A percentile compares a stretch with the other conserved stretches of the same genome.
Evolutionary conservation across 2,797 vertebrate genomes (phyloP).

Genomic region (Holocentrus rufus): DNA sequence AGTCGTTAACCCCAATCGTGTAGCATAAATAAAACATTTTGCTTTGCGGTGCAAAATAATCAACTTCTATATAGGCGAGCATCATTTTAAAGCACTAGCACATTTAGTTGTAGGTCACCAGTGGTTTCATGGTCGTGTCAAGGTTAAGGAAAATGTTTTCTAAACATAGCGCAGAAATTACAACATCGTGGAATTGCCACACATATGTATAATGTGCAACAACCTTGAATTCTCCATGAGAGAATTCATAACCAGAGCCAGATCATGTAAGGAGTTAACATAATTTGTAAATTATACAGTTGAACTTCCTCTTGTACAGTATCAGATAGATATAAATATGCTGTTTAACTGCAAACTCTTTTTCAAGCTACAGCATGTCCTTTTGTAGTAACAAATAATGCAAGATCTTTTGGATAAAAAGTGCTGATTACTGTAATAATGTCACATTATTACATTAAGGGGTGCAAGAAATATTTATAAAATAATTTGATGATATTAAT

Average conservation of each 20-base stretch:
- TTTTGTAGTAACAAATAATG: neutral
- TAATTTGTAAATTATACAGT: neutral
- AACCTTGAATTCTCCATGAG: constrained; percentile 1
- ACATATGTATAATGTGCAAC: constrained; percentile 7
- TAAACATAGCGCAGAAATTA: constrained; percentile 16
- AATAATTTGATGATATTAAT: no score
- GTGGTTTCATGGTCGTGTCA: constrained; percentile 20
- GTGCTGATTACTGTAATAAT: neutral
- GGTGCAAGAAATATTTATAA: no score
- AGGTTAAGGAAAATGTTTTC: constrained; percentile 38
- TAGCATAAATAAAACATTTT: constrained; percentile 43
- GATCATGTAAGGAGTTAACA: neutral
- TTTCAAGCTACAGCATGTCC: neutral
- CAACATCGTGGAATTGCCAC: neutral
- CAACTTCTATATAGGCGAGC: constrained; percentile 29
- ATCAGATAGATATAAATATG: neutral
- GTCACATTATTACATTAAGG: no score
- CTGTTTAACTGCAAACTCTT: neutral
- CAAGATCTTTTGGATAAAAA: neutral
- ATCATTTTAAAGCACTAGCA: constrained; percentile 26
- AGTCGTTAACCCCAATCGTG: constrained; percentile 16
- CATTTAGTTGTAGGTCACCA: constrained; percentile 19
- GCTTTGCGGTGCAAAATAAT: constrained; percentile 45
- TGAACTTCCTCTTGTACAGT: neutral
- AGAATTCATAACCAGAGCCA: neutral